Evolutionary conservation across 2,888 invertebrate species (phyloP).

Genomic region (Agrotis ipsilon): DNA sequence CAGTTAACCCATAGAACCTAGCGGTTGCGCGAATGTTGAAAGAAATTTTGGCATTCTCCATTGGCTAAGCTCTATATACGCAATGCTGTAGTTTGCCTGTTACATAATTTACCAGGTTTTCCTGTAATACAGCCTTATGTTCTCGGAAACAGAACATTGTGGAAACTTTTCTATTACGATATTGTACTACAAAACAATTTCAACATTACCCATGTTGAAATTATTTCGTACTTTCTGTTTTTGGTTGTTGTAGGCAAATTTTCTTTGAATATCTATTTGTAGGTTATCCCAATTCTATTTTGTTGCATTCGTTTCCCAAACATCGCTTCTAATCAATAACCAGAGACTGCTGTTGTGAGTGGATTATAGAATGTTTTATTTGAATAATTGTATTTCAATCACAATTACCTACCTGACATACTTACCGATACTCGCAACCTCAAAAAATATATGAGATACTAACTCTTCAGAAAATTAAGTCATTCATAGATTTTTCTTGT

Average conservation of each 20-base stretch:
- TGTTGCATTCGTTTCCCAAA: background rate
- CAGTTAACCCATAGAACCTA: background rate
- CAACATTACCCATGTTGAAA: no score
- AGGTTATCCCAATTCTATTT: constrained; percentile 6
- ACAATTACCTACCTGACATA: background rate
- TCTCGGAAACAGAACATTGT: constrained; percentile 3
- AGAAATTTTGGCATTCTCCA: constrained; percentile 55
- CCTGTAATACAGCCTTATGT: constrained; percentile 9
- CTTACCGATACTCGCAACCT: no score
- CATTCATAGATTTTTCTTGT: no score
- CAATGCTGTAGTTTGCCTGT: constrained; percentile 54
- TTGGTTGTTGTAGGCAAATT: background rate
- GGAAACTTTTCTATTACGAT: constrained; percentile 8
- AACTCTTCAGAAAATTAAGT: no score
- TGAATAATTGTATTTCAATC: constrained; percentile 4
- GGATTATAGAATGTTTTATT: background rate
- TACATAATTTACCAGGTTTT: constrained; percentile 50
- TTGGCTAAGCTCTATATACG: constrained; percentile 47
- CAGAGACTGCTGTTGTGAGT: background rate
- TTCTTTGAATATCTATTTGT: constrained; percentile 18
- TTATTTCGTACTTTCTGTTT: background rate
- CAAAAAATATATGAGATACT: no score
- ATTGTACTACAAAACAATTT: background rate
- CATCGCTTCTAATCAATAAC: constrained; percentile 27
- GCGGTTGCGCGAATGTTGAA: constrained; percentile 29